Evolutionary conservation across 2,888 invertebrate species (phyloP), one percentile per base, ranked within the genome.

Genomic region (Amphimallon solstitiale): DNA sequence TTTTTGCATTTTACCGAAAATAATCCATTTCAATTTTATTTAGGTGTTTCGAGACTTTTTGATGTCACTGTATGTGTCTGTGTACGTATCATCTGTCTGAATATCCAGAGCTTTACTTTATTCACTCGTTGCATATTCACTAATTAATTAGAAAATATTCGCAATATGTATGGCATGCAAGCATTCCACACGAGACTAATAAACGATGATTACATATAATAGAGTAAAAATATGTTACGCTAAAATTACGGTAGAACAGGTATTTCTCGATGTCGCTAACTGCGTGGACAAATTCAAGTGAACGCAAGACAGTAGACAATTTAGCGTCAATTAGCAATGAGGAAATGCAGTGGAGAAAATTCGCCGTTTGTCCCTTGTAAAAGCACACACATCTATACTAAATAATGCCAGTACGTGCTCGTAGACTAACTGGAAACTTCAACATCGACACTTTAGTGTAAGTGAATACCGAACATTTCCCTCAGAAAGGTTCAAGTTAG

Each of bases 251-350:
- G 23, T 37, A 52, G 67, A 67, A 64, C 68, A 52, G 56, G 63
- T 65, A 68, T 66, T 67, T 69, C 64, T 35, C 46, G 60, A 52
- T 56, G 52, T 15, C 46, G 15, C 10, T n/a, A 46, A 9, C 10
- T 23, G 2, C 21, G 14, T 9, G 40, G 29, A 34, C 14, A 56
- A 43, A 56, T 56, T 38, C 17, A 56, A 2, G 17, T 29, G 45
- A 46, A 34, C 12, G 46, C 9, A 5, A 21, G 14, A 14, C 14
- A 19, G 34, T 37, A 9, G 3, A 60, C 35, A 17, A 46, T 37
- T 46, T 46, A 60, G 48, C 45, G 45, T 46, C 37, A 46, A 37
- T 60, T 48, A 60, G 46, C 35, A 46, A 46, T 60, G 21, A 60
- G 60, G 60, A 60, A 48, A 23, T 35, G 46, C 56, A 40, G 37